Evolutionary conservation across 2,113 vertebrate genomes (phyloP).

Genomic region (Pollimyrus isidori): DNA sequence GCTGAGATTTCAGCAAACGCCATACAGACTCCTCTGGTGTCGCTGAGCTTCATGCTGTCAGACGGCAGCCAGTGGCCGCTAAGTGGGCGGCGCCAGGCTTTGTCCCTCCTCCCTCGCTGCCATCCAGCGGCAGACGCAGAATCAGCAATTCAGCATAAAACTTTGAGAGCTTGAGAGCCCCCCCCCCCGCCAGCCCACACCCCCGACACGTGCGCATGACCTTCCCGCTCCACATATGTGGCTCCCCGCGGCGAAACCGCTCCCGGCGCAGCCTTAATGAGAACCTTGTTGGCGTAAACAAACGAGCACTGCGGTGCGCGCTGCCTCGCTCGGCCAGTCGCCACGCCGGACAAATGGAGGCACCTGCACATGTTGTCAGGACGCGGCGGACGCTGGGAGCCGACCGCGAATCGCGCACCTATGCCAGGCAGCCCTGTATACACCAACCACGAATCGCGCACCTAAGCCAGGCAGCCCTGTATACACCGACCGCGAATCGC

Average conservation of each 20-base stretch:
- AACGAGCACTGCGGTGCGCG: neutral
- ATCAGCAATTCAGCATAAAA: neutral
- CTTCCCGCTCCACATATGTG: conserved; percentile 30
- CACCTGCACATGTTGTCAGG: neutral
- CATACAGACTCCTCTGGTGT: neutral
- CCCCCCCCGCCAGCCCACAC: neutral
- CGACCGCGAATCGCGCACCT: too few species aligned
- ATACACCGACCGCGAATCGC: too few species aligned
- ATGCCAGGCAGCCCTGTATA: neutral
- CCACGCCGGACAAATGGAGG: neutral
- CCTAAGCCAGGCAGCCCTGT: too few species aligned
- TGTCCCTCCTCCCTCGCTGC: neutral
- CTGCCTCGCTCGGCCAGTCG: neutral
- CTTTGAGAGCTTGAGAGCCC: neutral
- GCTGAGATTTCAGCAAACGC: neutral
- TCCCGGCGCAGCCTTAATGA: conserved; percentile 31
- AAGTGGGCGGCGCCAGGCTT: neutral
- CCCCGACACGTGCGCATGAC: conserved; percentile 13
- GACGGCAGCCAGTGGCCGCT: too few species aligned
- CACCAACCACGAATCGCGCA: too few species aligned
- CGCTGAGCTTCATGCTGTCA: too few species aligned
- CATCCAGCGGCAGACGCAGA: neutral
- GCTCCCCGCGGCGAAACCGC: conserved; percentile 22
- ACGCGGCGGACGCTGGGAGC: neutral
- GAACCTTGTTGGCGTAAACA: conserved; percentile 29